These are phyloP conservation scores for Tenrec ecaudatus DNA, from an alignment of 2,113 vertebrate genomes.

Conservation along the genomic window DNA sequence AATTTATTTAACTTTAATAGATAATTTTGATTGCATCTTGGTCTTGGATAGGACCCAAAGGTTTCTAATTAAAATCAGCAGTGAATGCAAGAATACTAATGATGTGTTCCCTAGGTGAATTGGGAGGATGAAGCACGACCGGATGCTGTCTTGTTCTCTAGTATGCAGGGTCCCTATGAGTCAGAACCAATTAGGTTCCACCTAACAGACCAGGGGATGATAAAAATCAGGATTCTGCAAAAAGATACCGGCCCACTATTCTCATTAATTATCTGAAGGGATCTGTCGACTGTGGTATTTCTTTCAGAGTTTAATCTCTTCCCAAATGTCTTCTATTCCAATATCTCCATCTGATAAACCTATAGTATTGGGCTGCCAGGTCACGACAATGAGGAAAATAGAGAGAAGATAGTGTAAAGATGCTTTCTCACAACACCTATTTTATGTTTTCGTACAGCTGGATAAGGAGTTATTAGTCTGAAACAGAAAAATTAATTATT, in stretches of 20 bases:
- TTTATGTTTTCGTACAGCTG: neutral
- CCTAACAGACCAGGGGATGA: neutral
- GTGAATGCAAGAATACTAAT: neutral
- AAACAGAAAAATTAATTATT: neutral
- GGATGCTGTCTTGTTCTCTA: too few species aligned
- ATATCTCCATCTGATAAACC: fast-evolving
- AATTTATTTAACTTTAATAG: too few species aligned
- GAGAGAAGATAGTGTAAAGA: neutral
- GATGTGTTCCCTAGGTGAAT: neutral
- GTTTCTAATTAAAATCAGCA: neutral
- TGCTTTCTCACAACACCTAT: neutral
- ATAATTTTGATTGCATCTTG: too few species aligned
- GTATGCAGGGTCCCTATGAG: too few species aligned
- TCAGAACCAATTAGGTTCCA: too few species aligned
- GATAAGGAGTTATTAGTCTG: neutral
- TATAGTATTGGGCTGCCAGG: neutral
- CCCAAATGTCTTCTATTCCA: neutral
- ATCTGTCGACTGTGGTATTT: neutral
- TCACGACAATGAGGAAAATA: neutral
- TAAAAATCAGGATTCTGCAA: neutral
- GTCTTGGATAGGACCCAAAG: too few species aligned
- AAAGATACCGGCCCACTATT: neutral
- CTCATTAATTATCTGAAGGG: neutral
- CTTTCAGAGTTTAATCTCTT: neutral
- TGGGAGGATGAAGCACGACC: too few species aligned